Percentiles rank a stretch among this genome's conserved stretches.
phyloP scores from a whole-genome alignment of 2,113 vertebrate species.

The Vidua macroura region DNA sequence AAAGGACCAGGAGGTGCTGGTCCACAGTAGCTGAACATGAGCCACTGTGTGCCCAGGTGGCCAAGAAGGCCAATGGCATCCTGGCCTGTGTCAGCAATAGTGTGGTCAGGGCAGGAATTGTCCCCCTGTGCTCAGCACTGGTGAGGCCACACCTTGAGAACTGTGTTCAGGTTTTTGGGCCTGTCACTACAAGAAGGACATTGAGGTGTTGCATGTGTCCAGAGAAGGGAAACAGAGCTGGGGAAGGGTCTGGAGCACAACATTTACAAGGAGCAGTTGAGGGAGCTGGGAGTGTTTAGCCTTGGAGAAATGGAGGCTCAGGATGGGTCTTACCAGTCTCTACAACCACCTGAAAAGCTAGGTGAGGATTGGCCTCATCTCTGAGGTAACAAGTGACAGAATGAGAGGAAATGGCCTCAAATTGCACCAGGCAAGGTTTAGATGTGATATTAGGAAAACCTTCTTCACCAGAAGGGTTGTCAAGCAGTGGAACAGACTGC shows the following conservation, averaged over 20 bases:
- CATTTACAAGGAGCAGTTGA: neutral
- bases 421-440: neutral
- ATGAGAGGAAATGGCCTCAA: neutral
- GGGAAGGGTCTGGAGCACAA: neutral
- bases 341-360: neutral
- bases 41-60: neutral
- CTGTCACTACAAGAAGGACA: neutral
- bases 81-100: neutral
- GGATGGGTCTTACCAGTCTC: neutral
- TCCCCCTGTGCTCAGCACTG: accelerated
- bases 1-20: neutral
- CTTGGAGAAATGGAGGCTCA: neutral
- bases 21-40: accelerated
- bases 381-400: neutral
- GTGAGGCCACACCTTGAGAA: accelerated
- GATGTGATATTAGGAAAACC: neutral
- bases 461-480: neutral
- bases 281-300: neutral
- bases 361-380: neutral
- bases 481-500: neutral
- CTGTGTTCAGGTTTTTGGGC: neutral
- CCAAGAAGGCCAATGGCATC: neutral
- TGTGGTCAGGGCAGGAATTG: neutral
- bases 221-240: accelerated
- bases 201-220: accelerated